These are phyloP conservation scores for Rhinogobius similis DNA, from an alignment of 2,113 vertebrate genomes.

Conservation along the genomic window DNA sequence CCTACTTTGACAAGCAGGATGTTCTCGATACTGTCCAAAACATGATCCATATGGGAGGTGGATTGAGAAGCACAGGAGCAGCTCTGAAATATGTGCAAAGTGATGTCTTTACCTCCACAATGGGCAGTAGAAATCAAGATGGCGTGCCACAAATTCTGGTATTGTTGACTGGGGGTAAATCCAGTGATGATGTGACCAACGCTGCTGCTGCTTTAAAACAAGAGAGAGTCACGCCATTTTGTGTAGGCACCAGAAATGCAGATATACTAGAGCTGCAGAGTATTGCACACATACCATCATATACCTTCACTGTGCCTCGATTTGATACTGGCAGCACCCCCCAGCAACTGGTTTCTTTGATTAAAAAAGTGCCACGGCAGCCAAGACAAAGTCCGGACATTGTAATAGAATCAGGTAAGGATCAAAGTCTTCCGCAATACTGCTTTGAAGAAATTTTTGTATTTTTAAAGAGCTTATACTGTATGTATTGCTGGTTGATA, in stretches of 20 bases:
- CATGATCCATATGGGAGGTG: constrained; percentile 72
- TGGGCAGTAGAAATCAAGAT: constrained; percentile 70
- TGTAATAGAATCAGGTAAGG: constrained; percentile 64
- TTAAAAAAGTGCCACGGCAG: constrained; percentile 73
- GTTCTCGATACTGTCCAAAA: constrained; percentile 60
- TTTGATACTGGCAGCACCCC: constrained; percentile 68
- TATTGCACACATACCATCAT: constrained; percentile 71
- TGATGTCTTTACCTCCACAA: constrained; percentile 57
- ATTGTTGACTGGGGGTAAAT: constrained; percentile 72
- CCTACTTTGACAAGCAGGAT: constrained; percentile 61
- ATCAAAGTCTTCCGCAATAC: background rate
- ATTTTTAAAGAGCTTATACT: background rate
- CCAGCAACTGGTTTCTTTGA: constrained; percentile 70
- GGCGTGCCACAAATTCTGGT: constrained; percentile 78
- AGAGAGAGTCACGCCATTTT: constrained; percentile 66
- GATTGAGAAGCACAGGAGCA: constrained; percentile 63
- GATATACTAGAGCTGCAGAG: constrained; percentile 80
- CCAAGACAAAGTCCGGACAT: constrained; percentile 38
- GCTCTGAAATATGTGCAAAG: constrained; percentile 71
- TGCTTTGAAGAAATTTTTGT: background rate
- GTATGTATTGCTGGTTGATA: background rate
- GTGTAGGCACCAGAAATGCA: constrained; percentile 68
- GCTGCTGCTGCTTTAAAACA: constrained; percentile 66
- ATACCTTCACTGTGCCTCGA: constrained; percentile 64
- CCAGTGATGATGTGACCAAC: constrained; percentile 71